Evolutionary conservation across 2,888 invertebrate genomes (phyloP).

Genomic region (Galerucella pusilla): DNA sequence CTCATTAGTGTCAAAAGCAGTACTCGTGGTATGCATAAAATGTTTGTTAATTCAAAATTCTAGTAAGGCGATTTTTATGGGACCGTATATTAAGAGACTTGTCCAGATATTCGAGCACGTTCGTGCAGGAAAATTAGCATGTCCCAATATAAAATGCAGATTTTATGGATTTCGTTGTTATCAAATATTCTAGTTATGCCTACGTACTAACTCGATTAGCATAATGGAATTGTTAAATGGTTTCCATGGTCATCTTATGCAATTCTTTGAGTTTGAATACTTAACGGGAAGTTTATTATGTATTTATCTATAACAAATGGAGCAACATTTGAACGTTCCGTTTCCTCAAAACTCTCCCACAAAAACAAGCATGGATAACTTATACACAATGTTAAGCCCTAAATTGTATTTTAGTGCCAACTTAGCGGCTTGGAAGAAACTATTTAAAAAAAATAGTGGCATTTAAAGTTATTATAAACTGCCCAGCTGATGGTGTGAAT

Average conservation of each 20-base stretch:
- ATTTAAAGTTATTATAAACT: too few relatives aligned
- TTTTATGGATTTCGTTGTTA: conserved; percentile 6
- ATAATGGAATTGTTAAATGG: not conserved
- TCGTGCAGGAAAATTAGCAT: conserved; percentile 6
- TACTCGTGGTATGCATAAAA: conserved; percentile 1
- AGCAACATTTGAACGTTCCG: too few relatives aligned
- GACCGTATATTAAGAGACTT: conserved; percentile 4
- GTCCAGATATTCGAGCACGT: conserved; percentile 2
- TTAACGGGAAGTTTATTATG: not conserved
- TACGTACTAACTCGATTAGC: conserved; percentile 3
- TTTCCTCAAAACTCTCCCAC: too few relatives aligned
- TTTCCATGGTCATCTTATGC: not conserved
- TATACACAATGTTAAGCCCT: too few relatives aligned
- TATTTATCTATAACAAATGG: not conserved
- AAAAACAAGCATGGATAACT: too few relatives aligned
- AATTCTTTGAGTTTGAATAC: not conserved
- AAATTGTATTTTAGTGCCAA: too few relatives aligned
- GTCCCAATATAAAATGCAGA: conserved; percentile 9
- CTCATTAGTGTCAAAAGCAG: not conserved
- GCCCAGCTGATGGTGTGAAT: too few relatives aligned
- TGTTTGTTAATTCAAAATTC: conserved; percentile 7
- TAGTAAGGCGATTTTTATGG: conserved; percentile 3
- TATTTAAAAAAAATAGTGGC: too few relatives aligned
- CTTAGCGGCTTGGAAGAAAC: too few relatives aligned
- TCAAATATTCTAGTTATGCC: conserved; percentile 7